Conservation (phyloP, 2,888 invertebrate species). For the Agrochola circellaris region DNA sequence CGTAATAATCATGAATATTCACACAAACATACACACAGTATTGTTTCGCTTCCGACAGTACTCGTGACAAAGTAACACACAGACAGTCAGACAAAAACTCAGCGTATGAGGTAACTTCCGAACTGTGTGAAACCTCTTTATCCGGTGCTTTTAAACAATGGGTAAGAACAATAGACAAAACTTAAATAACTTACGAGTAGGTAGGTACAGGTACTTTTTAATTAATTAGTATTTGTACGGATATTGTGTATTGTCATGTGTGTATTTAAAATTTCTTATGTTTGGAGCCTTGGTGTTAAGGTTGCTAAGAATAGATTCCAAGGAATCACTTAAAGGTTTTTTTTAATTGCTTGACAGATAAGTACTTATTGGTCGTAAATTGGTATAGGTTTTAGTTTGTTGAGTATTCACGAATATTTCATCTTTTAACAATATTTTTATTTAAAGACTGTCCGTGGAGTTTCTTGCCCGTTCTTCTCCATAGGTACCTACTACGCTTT, state of each 20-base stretch:
- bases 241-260: slow-evolving; percentile 51
- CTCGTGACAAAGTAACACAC: slow-evolving; percentile 50
- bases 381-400: not conserved
- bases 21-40: slow-evolving; percentile 47
- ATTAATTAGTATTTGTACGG: slow-evolving; percentile 49
- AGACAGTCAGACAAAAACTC: slow-evolving; percentile 56
- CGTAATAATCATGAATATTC: slow-evolving; percentile 53
- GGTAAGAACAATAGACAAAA: slow-evolving; percentile 60
- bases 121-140: slow-evolving; percentile 66
- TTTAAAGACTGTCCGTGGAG: too few species aligned
- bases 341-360: slow-evolving; percentile 1
- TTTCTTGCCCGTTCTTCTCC: too few species aligned
- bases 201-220: slow-evolving; percentile 46
- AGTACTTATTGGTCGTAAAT: not conserved
- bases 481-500: too few species aligned
- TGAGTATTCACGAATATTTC: not conserved
- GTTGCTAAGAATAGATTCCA: slow-evolving; percentile 13
- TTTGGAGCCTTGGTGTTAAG: slow-evolving; percentile 42
- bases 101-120: slow-evolving; percentile 68
- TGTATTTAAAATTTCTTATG: slow-evolving; percentile 38
- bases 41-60: slow-evolving; percentile 66
- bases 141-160: slow-evolving; percentile 62
- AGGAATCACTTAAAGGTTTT: slow-evolving; percentile 7
- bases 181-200: slow-evolving; percentile 46
- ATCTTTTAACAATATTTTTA: too few species aligned